phyloP scores from a whole-genome alignment of 2,888 invertebrate genomes.

The Melinaea menophilus region DNA sequence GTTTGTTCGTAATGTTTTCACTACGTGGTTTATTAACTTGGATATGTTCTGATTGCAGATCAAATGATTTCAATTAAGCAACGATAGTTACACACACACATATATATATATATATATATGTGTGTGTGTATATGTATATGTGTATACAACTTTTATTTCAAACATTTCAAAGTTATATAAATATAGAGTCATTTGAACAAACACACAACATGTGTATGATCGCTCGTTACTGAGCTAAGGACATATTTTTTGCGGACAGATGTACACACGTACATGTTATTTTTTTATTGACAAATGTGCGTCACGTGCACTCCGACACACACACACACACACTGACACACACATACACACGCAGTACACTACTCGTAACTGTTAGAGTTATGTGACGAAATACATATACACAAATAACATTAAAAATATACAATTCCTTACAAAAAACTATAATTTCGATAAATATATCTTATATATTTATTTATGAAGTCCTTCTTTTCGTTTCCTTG shows the following conservation, averaged over 20 bases:
- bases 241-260: conserved; percentile 41
- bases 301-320: conserved; percentile 43
- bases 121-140: neutral
- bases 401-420: too few relatives aligned
- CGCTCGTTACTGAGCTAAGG: conserved; percentile 29
- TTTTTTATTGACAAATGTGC: conserved; percentile 47
- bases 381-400: conserved; percentile 6
- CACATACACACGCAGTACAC: neutral
- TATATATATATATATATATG: neutral
- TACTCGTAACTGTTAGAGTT: conserved; percentile 32
- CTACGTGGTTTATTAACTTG: conserved; percentile 60
- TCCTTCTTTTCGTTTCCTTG: too few relatives aligned
- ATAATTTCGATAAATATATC: too few relatives aligned
- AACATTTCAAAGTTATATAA: neutral
- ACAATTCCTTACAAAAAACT: too few relatives aligned
- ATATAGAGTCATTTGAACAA: neutral
- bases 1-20: conserved; percentile 51
- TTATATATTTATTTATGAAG: too few relatives aligned
- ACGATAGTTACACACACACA: conserved; percentile 15
- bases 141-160: neutral
- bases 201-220: conserved; percentile 3
- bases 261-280: conserved; percentile 40
- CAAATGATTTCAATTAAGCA: conserved; percentile 69
- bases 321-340: conserved; percentile 26
- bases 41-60: conserved; percentile 68